Conservation (phyloP, 2,797 vertebrate genomes). For the Neopelma chrysocephalum region DNA sequence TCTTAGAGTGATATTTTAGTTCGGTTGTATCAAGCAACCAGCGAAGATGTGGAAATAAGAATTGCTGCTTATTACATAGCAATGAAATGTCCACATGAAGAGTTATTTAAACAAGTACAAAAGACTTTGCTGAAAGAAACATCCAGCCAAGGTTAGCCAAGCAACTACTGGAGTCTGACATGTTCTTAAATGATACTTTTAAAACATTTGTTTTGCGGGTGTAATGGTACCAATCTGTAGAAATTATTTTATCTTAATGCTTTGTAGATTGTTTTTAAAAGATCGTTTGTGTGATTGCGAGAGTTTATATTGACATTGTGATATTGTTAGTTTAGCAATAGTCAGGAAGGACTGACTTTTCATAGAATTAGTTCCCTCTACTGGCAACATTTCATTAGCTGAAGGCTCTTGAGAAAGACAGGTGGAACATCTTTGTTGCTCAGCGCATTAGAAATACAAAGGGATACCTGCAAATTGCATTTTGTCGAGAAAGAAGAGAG, state of each 20-base stretch:
- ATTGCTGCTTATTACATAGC: constrained; percentile 87
- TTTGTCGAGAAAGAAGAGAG: background rate
- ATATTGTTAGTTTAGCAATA: background rate
- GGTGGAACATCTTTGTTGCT: background rate
- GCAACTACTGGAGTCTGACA: background rate
- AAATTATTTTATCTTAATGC: background rate
- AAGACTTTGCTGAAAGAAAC: constrained; percentile 78
- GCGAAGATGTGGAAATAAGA: constrained; percentile 85
- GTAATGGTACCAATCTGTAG: background rate
- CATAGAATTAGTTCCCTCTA: background rate
- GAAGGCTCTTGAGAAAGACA: background rate
- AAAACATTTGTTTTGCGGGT: background rate
- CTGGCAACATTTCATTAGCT: background rate
- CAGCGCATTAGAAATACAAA: background rate
- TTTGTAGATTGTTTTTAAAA: background rate
- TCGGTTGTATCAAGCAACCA: constrained; percentile 77
- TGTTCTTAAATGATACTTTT: background rate
- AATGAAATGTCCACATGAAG: constrained; percentile 82
- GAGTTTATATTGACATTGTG: background rate
- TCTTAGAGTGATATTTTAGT: constrained; percentile 79
- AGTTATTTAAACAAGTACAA: constrained; percentile 80
- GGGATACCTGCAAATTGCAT: background rate
- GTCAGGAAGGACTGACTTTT: background rate
- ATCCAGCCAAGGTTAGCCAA: constrained; percentile 85
- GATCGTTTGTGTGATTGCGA: background rate